A percentile compares a stretch with the other conserved stretches of the same genome.
These are phyloP conservation scores for Caenorhabditis sulstoni DNA, from an alignment of 2,888 invertebrate genomes.

Conservation along the genomic window DNA sequence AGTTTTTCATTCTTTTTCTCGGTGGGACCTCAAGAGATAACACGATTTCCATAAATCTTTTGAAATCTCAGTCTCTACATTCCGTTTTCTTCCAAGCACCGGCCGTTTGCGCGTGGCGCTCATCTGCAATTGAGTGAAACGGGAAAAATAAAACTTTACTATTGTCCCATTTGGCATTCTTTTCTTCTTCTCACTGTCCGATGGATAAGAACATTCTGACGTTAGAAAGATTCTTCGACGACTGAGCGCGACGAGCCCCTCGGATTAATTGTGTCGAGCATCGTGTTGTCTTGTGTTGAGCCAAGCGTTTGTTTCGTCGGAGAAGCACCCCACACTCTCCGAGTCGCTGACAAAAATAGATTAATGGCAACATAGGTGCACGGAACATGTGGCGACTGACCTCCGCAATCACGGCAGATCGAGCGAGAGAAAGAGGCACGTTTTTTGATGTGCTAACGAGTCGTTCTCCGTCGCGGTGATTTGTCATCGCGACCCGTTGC, in stretches of 20 bases:
- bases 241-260: neutral
- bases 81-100: neutral
- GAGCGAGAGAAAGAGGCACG: neutral
- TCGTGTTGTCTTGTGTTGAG: constrained; percentile 47
- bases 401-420: constrained; percentile 35
- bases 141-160: too few relatives aligned
- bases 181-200: too few relatives aligned
- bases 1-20: constrained; percentile 7
- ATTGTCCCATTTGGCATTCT: too few relatives aligned
- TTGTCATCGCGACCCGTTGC: constrained; percentile 45
- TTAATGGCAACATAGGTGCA: constrained; percentile 56
- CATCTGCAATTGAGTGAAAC: too few relatives aligned
- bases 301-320: constrained; percentile 32
- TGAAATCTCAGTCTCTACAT: neutral
- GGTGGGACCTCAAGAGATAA: constrained; percentile 11
- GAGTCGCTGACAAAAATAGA: constrained; percentile 47
- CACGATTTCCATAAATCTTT: constrained; percentile 43
- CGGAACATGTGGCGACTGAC: constrained; percentile 57
- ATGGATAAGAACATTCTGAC: too few relatives aligned
- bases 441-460: constrained; percentile 48
- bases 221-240: constrained; percentile 13
- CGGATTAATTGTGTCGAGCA: constrained; percentile 47
- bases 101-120: too few relatives aligned
- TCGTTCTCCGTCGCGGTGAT: constrained; percentile 43
- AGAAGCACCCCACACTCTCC: neutral